Evolutionary conservation across 2,888 invertebrate genomes (phyloP), one percentile per base, ranked within the genome.

Genomic region (Acleris cristana): DNA sequence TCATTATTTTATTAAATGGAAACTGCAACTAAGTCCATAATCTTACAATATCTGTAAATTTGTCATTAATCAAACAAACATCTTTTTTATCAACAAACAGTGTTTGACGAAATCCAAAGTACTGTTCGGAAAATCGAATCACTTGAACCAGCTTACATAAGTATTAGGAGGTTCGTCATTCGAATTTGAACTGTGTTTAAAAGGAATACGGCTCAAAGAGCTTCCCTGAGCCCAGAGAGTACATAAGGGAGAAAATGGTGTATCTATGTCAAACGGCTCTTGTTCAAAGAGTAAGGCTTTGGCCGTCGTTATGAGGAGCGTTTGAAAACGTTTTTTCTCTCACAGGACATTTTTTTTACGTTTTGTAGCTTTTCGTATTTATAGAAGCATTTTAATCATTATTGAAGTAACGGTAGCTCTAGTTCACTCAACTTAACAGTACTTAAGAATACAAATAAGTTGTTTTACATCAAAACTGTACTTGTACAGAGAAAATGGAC

Each of bases 111-210:
- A 55, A 55, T 34, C 55, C 55, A 48, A 54, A 54, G 59, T 18
- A 34, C 48, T 59, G 54, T 65, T 34, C 44, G 48, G 58, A n/a
- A 59, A 65, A 65, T 59, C 59, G 49, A 59, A 65, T 65, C 65
- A 54, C 58, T 58, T 58, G 30, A 53, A 48, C 55, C 34, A 3
- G 49, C 65, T 59, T 49, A 54, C 65, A 49, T 54, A 48, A 51
- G 53, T 45, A 61, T 64, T 53, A 64, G 34, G 30, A 7, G 2
- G 12, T 19, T 63, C 6, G 0, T 48, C 48, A 49, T 14, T 40
- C 10, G 5, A 53, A 23, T 59, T 40, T 30, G 18, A 49, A 59
- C 48, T 21, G 21, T 65, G 10, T 34, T 18, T 18, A n/a, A 40
- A 16, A 8, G 54, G 19, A 18, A 59, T 59, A 59, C 14, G 34